phyloP scores from a whole-genome alignment of 2,888 invertebrate species.

The Amiota minor region DNA sequence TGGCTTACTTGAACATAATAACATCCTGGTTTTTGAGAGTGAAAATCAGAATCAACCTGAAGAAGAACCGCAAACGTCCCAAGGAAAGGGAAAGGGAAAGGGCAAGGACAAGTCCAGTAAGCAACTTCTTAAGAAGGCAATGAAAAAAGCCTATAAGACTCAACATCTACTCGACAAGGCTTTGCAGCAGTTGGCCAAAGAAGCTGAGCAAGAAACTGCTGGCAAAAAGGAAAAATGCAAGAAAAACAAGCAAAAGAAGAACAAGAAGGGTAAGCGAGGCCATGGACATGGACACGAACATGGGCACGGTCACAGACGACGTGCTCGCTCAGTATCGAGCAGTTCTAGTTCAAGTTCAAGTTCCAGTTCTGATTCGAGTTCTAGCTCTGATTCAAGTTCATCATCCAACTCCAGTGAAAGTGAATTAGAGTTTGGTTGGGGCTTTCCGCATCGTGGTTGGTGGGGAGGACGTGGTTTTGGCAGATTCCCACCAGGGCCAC shows the following conservation, averaged over 20 bases:
- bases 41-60: conserved; percentile 40
- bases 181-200: conserved; percentile 44
- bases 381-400: conserved; percentile 21
- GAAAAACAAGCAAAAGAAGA: conserved; percentile 38
- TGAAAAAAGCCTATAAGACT: conserved; percentile 55
- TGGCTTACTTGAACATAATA: conserved; percentile 22
- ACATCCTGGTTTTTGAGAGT: neutral
- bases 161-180: conserved; percentile 48
- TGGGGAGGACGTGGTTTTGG: conserved; percentile 19
- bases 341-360: conserved; percentile 50
- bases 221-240: conserved; percentile 28
- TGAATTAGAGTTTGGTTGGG: neutral
- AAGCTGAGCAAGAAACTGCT: conserved; percentile 28
- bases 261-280: conserved; percentile 44
- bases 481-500: conserved; percentile 26
- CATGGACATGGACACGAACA: neutral
- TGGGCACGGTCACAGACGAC: conserved; percentile 13
- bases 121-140: conserved; percentile 45
- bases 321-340: conserved; percentile 45
- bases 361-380: conserved; percentile 41
- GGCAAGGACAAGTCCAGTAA: conserved; percentile 15
- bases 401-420: conserved; percentile 36
- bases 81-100: neutral
- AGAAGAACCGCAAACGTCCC: conserved; percentile 36
- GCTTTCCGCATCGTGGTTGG: neutral